A percentile compares a stretch with the other conserved stretches of the same genome.
Conservation (phyloP, 2,797 vertebrate species). For the Peromyscus aztecus region DNA sequence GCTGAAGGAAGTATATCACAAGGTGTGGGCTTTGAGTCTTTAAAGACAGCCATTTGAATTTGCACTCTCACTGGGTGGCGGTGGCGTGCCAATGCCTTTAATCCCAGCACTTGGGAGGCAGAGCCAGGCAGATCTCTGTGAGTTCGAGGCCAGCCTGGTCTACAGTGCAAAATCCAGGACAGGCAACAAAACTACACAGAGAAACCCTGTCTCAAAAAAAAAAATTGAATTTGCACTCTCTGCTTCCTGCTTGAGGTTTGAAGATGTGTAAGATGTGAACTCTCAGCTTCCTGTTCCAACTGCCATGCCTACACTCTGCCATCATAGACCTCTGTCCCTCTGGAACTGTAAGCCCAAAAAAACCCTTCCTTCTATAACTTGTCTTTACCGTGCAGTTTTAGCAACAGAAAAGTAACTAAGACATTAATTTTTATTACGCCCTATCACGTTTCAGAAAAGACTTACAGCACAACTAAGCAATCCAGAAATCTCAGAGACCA, state of each 20-base stretch:
- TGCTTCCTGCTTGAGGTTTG: not conserved
- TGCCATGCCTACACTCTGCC: not conserved
- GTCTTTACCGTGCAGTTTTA: not conserved
- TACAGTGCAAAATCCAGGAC: too few relatives aligned
- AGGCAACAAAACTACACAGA: too few relatives aligned
- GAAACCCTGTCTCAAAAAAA: too few relatives aligned
- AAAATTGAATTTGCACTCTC: not conserved
- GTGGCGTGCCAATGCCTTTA: too few relatives aligned
- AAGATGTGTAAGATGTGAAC: not conserved
- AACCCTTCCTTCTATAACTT: not conserved
- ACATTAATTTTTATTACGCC: not conserved
- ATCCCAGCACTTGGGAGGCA: too few relatives aligned
- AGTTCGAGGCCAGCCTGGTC: too few relatives aligned
- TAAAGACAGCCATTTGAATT: not conserved
- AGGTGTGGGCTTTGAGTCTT: too few relatives aligned
- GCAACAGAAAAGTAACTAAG: not conserved
- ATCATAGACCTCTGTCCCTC: not conserved
- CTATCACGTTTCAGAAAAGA: conserved; percentile 11
- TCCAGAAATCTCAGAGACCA: not conserved
- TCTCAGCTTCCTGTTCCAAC: not conserved
- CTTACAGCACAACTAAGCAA: not conserved
- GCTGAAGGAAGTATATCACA: not conserved
- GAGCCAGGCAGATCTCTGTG: too few relatives aligned
- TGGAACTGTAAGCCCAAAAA: too few relatives aligned
- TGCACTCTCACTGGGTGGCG: not conserved